Base-by-base conservation (phyloP, 2,113 vertebrate species). In the Sebastes schlegelii region DNA sequence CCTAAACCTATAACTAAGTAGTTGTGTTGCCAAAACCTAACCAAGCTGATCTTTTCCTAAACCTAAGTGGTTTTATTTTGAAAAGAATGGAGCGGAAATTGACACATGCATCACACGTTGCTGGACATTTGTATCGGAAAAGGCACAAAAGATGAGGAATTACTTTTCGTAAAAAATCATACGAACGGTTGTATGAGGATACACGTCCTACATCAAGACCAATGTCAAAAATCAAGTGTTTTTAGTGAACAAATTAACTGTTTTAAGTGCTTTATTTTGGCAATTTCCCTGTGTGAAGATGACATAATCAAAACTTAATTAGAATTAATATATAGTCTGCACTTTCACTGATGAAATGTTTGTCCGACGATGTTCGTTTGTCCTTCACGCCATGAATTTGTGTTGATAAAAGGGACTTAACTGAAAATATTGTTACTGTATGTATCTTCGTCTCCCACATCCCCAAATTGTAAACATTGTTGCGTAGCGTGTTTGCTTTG, bases 351-450 rank as follows among this genome's bases (percentile, higher is more conserved):
- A 19, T 46, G 4, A 48, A 45, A 60, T 0, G 4, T 13, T 77
- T 13, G 8, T 68, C 21, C 2, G 13, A 46, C 70, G 16, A 6
- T 21, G 17, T 72, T 69, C 57, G 68, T 57, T 63, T 73, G 64
- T 72, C 61, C 72, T 69, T 17, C 78, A 75, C 16, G 0, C 34
- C 16, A 2, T 40, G 2, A 68, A 64, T 51, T 12, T 43, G 26
- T 73, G 78, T 73, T 69, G 66, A 65, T 82, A 19, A 26, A 62
- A 72, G 45, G 21, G n/a, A 76, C 51, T 63, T 19, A 65, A 74
- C 64, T 1, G 19, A 75, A 48, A 57, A n/a, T n/a, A 54, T 52
- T 21, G 46, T 67, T 65, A 49, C 62, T 69, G 57, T 69, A 17
- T 14, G 10, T 34, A 77, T 79, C 80, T 66, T 66, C 51, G 12